Conservation (phyloP, 2,797 vertebrate species). For the Microctenopoma lineatum region DNA sequence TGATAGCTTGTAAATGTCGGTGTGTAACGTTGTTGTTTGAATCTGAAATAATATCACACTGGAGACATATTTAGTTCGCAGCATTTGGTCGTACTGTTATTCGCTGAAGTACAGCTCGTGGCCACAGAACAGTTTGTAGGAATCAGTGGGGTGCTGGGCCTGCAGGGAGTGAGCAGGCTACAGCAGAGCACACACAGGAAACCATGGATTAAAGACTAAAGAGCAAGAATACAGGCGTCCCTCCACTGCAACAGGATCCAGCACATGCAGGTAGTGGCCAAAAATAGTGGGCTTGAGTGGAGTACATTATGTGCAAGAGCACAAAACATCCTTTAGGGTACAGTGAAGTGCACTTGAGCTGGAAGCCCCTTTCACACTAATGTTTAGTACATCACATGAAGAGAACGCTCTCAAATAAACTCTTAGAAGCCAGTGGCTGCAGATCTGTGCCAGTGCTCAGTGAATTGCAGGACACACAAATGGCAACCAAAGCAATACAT, state of each 20-base stretch:
- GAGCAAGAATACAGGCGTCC: conserved; percentile 14
- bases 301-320: conserved; percentile 37
- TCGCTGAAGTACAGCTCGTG: conserved; percentile 19
- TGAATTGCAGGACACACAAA: conserved; percentile 9
- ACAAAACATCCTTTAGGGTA: conserved; percentile 45
- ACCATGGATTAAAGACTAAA: conserved; percentile 30
- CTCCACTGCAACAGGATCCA: not conserved
- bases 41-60: too few species aligned
- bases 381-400: conserved; percentile 15
- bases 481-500: not conserved
- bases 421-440: not conserved
- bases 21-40: too few species aligned
- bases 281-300: conserved; percentile 33
- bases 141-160: conserved; percentile 13
- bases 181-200: conserved; percentile 45
- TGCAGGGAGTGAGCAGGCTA: conserved; percentile 2
- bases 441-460: conserved; percentile 9
- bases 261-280: conserved; percentile 10
- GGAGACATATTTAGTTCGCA: not conserved
- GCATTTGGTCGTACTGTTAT: not conserved
- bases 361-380: not conserved
- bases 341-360: conserved; percentile 41
- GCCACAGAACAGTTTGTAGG: conserved; percentile 35
- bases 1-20: not conserved
- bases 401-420: conserved; percentile 8